Evolutionary conservation across 2,113 vertebrate genomes (phyloP).

Genomic region (Dromaius novaehollandiae): DNA sequence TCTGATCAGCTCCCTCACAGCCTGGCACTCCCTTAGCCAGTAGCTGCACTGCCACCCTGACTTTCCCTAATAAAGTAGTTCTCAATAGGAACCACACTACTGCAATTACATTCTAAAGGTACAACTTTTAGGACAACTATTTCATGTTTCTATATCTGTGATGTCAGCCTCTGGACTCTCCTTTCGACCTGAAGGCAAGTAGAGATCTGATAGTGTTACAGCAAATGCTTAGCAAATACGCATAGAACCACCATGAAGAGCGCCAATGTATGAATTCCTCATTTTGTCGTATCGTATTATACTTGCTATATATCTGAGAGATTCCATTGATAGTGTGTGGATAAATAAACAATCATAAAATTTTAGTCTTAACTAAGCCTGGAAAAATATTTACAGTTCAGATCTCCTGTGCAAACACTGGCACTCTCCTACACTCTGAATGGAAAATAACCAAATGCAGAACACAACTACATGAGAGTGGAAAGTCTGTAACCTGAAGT

Average conservation of each 20-base stretch:
- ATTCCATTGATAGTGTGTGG: background rate
- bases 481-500: background rate
- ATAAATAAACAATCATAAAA: background rate
- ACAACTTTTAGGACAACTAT: background rate
- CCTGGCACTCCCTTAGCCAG: background rate
- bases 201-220: background rate
- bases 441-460: background rate
- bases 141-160: conserved; percentile 7
- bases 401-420: background rate
- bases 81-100: background rate
- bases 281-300: background rate
- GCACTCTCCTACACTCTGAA: background rate
- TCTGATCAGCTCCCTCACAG: background rate
- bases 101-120: background rate
- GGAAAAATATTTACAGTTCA: background rate
- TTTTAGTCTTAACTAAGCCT: background rate
- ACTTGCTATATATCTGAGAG: background rate
- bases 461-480: background rate
- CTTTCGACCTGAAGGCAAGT: background rate
- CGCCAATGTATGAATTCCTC: background rate
- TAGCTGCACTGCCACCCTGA: background rate
- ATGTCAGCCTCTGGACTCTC: background rate
- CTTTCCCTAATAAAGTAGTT: background rate
- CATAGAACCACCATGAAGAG: background rate
- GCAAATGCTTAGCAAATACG: background rate